Conservation (phyloP, 2,113 vertebrate genomes). For the Rattus norvegicus region GRCr8 NC_086024.1:98491001-98491500, state of each 20-base stretch:
- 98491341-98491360: slow-evolving; percentile 1
- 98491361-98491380: not conserved
- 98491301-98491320: not conserved
- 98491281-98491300: not conserved
- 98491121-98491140: not conserved
- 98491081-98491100: not conserved
- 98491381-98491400: slow-evolving; percentile 15
- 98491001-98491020: not conserved
- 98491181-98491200: not conserved
- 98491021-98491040: not conserved
- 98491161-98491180: not conserved
- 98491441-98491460: not conserved
- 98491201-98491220: not conserved
- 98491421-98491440: not conserved
- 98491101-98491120: not conserved
- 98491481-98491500: not conserved
- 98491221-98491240: not conserved
- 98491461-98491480: not conserved
- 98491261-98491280: not conserved
- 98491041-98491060: too few relatives aligned
- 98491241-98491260: too few relatives aligned
- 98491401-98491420: slow-evolving; percentile 37
- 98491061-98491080: not conserved
- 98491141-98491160: not conserved
- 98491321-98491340: not conserved